Evolutionary conservation across 2,888 invertebrate genomes (phyloP), one percentile per base, ranked within the genome.

Genomic region (Altica lythri): DNA sequence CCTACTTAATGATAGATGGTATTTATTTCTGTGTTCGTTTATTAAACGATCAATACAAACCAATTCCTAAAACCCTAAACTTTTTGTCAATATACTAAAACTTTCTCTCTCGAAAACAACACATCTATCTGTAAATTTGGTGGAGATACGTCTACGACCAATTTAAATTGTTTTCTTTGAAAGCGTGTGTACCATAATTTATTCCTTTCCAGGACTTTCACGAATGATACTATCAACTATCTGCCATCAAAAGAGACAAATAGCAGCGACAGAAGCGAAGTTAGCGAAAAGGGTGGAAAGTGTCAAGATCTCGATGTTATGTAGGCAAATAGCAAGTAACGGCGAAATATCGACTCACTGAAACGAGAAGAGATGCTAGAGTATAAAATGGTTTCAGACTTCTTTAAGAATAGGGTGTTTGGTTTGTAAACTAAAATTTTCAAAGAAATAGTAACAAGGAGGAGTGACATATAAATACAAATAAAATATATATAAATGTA

Each of bases 401-500:
- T 44, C 22, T 27, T 63, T 52, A 63, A 59, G 63, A 64, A 67
- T 66, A 60, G 66, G 66, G 66, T 68, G 67, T 62, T 57, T 62
- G 65, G 59, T 27, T 63, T 57, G 65, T 62, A 64, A 63, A 63
- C 64, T 61, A 55, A 62, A 59, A 57, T 55, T 34, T 42, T 51
- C 19, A 53, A 51, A 18, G 51, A 50, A 57, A 17, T 45, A 27
- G 53, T 53, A 54, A 49, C 19, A 27, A 3, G 32, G 53, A 50
- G 57, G 50, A 55, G 18, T 2, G 55, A 58, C n/a, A 9, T n/a
- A 9, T 10, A n/a, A 25, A 25, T 25, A 6, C 13, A 35, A 16
- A 12, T 25, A 5, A 25, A 25, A 8, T 25, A 25, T 8, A 25
- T 25, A 25, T 25, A 25, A n/a, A n/a, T n/a, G n/a, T n/a, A n/a